Evolutionary conservation across 2,797 vertebrate genomes (phyloP).

Genomic region (Danio choprae): DNA sequence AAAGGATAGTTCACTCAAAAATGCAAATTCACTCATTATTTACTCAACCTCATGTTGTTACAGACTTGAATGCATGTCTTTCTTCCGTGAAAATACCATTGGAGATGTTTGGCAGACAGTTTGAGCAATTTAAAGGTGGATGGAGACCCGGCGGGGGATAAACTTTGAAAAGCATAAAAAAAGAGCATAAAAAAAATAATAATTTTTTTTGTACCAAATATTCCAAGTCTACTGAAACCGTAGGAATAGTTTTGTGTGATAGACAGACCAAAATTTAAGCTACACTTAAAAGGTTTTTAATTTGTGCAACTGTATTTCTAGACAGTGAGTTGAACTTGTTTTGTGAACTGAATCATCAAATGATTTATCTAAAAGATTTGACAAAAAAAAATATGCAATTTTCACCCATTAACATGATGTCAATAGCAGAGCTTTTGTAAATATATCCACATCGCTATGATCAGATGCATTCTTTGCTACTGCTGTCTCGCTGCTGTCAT

Average conservation of each 20-base stretch:
- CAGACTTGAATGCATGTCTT: not conserved
- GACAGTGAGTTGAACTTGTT: not conserved
- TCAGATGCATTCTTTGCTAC: too few relatives aligned
- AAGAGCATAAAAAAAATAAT: not conserved
- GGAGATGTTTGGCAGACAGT: not conserved
- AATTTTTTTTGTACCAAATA: not conserved
- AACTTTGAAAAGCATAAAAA: not conserved
- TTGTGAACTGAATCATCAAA: constrained; percentile 2
- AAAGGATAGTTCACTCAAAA: constrained; percentile 17
- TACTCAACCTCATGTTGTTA: not conserved
- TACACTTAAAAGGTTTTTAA: not conserved
- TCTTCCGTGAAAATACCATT: not conserved
- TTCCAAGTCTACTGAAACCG: not conserved
- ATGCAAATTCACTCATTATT: not conserved
- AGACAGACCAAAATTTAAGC: not conserved
- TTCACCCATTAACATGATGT: not conserved
- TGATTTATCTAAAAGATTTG: not conserved
- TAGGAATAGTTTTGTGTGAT: not conserved
- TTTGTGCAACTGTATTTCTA: not conserved
- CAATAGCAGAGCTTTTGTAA: too few relatives aligned
- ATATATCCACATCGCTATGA: too few relatives aligned
- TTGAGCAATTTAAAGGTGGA: not conserved
- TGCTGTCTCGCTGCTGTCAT: too few relatives aligned
- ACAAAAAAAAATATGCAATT: not conserved
- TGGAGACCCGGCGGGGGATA: not conserved